Conservation (phyloP, 2,888 invertebrate genomes). For the Steinernema carpocapsae region DNA sequence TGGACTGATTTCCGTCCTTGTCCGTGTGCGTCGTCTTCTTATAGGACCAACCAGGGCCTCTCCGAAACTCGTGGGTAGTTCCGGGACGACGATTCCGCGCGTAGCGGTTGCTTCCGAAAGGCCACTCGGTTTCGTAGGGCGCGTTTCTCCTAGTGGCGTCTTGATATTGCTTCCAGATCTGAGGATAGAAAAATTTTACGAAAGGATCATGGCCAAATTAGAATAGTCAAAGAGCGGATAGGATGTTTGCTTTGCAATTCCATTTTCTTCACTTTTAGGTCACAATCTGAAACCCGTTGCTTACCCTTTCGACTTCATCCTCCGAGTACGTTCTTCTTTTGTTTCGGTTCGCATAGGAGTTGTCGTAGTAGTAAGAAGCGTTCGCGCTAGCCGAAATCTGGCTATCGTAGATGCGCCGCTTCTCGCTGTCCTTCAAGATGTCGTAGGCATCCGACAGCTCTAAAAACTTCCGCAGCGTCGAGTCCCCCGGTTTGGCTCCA, state of each 20-base stretch:
- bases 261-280: too few relatives aligned
- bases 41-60: constrained; percentile 17
- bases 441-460: constrained; percentile 55
- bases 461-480: constrained; percentile 43
- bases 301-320: constrained; percentile 12
- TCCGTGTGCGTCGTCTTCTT: constrained; percentile 8
- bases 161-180: constrained; percentile 32
- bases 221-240: too few relatives aligned
- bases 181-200: too few relatives aligned
- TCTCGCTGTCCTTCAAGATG: constrained; percentile 31
- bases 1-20: constrained; percentile 5
- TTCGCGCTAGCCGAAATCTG: background rate
- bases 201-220: too few relatives aligned
- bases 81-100: background rate
- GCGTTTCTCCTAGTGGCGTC: background rate
- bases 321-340: background rate
- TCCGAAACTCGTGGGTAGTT: background rate
- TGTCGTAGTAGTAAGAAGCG: background rate
- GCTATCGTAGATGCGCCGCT: constrained; percentile 21
- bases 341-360: background rate
- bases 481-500: constrained; percentile 38
- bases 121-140: background rate
- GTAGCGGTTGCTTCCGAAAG: constrained; percentile 22
- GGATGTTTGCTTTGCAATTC: too few relatives aligned
- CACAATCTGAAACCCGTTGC: too few relatives aligned